Evolutionary conservation across 2,888 invertebrate species (phyloP).

Genomic region (Polyommatus icarus): DNA sequence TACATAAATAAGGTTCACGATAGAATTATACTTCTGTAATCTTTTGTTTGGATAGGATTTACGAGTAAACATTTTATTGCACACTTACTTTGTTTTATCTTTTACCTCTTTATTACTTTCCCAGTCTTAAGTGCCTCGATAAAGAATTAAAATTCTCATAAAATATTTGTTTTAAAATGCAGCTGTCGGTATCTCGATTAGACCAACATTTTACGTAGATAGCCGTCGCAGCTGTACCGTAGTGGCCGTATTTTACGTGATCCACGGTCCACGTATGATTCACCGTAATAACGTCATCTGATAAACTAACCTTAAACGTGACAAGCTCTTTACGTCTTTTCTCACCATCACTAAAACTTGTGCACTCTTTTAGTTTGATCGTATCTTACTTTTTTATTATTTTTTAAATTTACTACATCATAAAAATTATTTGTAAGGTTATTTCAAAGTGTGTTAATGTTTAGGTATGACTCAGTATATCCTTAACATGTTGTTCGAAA

Average conservation of each 20-base stretch:
- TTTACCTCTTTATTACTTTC: background rate
- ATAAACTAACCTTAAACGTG: constrained; percentile 25
- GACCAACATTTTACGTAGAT: constrained; percentile 25
- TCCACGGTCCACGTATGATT: constrained; percentile 12
- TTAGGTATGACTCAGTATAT: background rate
- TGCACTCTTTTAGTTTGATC: background rate
- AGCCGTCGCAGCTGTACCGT: constrained; percentile 4
- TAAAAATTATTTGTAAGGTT: background rate
- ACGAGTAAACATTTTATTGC: background rate
- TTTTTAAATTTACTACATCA: background rate
- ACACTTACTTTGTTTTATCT: background rate
- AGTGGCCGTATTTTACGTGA: background rate
- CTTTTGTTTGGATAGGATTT: background rate
- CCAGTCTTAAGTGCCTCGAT: constrained; percentile 2
- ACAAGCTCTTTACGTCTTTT: background rate
- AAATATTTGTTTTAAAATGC: constrained; percentile 3
- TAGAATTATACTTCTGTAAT: background rate
- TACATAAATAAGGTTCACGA: background rate
- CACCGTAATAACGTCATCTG: constrained; percentile 9
- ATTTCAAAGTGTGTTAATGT: background rate
- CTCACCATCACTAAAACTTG: constrained; percentile 22
- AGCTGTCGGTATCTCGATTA: background rate
- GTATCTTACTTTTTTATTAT: background rate
- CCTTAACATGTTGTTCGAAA: background rate
- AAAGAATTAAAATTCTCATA: background rate